These are phyloP conservation scores for Allobates femoralis DNA, from an alignment of 2,797 vertebrate genomes.

Conservation along the genomic window DNA sequence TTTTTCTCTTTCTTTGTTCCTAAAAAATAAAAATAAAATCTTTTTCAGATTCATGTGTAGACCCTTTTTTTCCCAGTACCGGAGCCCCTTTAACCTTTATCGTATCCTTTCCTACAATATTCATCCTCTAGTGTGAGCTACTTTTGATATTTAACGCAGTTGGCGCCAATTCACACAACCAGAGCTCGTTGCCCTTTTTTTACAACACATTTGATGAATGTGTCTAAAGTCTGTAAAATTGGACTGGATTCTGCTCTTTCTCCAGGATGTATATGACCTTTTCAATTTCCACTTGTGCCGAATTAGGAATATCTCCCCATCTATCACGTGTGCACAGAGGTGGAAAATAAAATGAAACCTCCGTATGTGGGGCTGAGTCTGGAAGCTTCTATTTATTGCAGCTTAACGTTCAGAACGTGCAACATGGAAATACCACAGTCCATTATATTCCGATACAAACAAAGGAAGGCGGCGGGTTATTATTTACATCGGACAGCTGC, in stretches of 20 bases:
- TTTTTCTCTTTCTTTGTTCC: no score
- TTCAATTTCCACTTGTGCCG: neutral
- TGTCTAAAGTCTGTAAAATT: neutral
- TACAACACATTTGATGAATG: neutral
- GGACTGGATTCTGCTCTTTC: neutral
- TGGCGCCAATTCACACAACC: neutral
- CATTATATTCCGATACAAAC: slow-evolving; percentile 52
- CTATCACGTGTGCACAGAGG: slow-evolving; percentile 18
- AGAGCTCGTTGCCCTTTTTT: neutral
- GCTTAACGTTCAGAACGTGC: slow-evolving; percentile 17
- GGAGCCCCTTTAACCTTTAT: no score
- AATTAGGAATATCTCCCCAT: neutral
- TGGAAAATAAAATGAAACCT: neutral
- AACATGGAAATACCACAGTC: slow-evolving; percentile 13
- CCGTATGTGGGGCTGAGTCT: neutral
- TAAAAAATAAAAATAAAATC: no score
- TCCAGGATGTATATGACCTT: neutral
- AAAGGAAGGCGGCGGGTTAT: slow-evolving; percentile 42
- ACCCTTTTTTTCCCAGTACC: no score
- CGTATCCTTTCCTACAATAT: no score
- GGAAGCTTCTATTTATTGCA: slow-evolving; percentile 28
- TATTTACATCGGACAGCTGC: slow-evolving; percentile 49
- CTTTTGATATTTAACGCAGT: neutral
- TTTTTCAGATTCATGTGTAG: no score
- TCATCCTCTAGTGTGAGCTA: neutral